Base-by-base conservation (phyloP, 1,140 invertebrate genomes). In the Eurosta solidaginis region DNA sequence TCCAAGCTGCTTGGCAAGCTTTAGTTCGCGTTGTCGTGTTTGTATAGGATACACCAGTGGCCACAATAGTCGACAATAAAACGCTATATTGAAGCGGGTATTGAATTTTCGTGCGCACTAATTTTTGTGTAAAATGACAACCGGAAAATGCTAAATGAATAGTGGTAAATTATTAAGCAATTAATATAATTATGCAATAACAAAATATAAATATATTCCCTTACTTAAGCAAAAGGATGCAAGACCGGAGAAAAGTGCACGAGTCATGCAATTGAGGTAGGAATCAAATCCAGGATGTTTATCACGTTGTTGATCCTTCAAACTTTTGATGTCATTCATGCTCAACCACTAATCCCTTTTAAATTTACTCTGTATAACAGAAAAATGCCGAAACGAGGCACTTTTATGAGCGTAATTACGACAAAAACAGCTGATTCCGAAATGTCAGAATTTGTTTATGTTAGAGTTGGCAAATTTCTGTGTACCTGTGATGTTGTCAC, bases 251-350 rank as follows among this genome's bases (percentile, higher is more conserved):
- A 90, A 87, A 1, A 90, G 81, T 10, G 89, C 83, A 78, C 89
- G 84, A 22, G 89, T 89, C 89, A 90, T 90, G 81, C 90, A 91
- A 81, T 91, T 89, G 25, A 90, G 82, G 77, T 90, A 90, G 1
- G 84, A 86, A 80, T 88, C 89, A 83, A 90, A 89, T 14, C 88
- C 89, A 20, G 89, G 89, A 82, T 90, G 89, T 78, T 84, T 87
- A 29, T 88, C 87, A 29, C 84, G 85, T 77, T 89, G 88, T 74
- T 87, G 83, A 6, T 88, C 85, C 80, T 89, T 89, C 33, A 89
- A 79, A 42, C 80, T 79, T 50, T 83, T 88, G 14, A 89, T 87
- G 77, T 87, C 85, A 80, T 88, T 88, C 87, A 88, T 88, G 6
- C 45, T 78, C 25, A 12, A 17, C 20, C n/a, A n/a, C n/a, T n/a